phyloP scores from a whole-genome alignment of 1,140 invertebrate genomes.

The Heliconius nattereri region DNA sequence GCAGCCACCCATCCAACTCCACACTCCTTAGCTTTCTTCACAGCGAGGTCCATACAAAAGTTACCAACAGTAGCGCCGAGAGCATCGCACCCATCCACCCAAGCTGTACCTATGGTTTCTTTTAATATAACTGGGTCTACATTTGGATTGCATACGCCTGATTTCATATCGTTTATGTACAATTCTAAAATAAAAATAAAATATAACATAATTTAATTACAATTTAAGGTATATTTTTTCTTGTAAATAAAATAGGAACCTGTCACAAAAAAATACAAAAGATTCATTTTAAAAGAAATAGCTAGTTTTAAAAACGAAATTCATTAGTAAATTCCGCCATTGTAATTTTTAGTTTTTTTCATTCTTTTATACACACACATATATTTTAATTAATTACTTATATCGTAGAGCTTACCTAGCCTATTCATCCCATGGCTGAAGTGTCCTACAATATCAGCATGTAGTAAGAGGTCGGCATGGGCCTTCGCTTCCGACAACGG shows the following conservation, averaged over 20 bases:
- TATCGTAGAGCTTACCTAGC: constrained; percentile 82
- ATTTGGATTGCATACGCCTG: constrained; percentile 73
- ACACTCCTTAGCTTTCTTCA: constrained; percentile 90
- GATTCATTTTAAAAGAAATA: no score
- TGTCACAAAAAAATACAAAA: no score
- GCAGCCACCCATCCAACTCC: constrained; percentile 94
- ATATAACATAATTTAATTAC: neutral
- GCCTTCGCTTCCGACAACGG: constrained; percentile 84
- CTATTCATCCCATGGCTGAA: constrained; percentile 96
- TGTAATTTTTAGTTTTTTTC: no score
- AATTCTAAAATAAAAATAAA: constrained; percentile 77
- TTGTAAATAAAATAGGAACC: neutral
- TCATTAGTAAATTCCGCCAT: no score
- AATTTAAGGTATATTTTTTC: no score
- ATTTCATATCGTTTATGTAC: constrained; percentile 85
- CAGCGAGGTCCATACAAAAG: constrained; percentile 94
- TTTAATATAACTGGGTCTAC: constrained; percentile 86
- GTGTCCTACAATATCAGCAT: constrained; percentile 93
- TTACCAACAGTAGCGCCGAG: constrained; percentile 94
- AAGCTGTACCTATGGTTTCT: constrained; percentile 88
- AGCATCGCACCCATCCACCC: constrained; percentile 91
- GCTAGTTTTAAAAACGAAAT: no score
- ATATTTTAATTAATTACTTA: no score
- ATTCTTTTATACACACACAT: no score
- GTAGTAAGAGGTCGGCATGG: constrained; percentile 89